Evolutionary conservation across 2,113 vertebrate species (phyloP), one percentile per base, ranked within the genome.

Genomic region (Octodon degus): DNA sequence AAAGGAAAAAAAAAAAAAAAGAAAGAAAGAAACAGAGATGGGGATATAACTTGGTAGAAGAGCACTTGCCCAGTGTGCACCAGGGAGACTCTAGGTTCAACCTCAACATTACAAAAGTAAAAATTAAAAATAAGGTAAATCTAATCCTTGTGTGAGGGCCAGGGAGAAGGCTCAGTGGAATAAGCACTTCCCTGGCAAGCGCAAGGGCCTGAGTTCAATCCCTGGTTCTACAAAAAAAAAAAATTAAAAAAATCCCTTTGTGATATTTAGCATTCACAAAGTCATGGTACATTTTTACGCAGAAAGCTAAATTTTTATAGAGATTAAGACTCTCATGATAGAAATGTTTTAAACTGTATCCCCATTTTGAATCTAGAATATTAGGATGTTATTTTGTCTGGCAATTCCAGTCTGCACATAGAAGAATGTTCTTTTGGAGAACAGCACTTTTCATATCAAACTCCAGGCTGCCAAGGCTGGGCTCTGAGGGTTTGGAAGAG

Each of bases 291-390:
- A 87, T 82, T 90, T 94, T 92, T 9, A 2, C 0, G 10, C 4
- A 12, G 9, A 88, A 79, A 95, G 94, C 98, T 97, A 94, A 94
- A 97, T 92, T 92, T 93, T 92, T 62, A 87, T 80, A 81, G 91
- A 55, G 91, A 90, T 2, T 3, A 92, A 12, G 50, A 37, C 37
- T 84, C 63, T 84, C 43, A 8, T 76, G 92, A 83, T 30, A 74
- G 70, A 93, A 86, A 70, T 53, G 25, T 37, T 86, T 93, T 60
- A 90, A 94, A 84, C 9, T 24, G 5, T 47, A 25, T 40, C 30
- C 5, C n/a, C 10, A 24, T 87, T 70, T 72, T 82, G 88, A 65
- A 37, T 70, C 32, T 74, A 86, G 53, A 89, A 84, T 67, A 63
- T 1, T 11, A 11, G 25, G 17, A 53, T 55, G 24, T 40, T 91